Base-by-base conservation (phyloP, 2,888 invertebrate genomes). In the Cryptus viduatorius region DNA sequence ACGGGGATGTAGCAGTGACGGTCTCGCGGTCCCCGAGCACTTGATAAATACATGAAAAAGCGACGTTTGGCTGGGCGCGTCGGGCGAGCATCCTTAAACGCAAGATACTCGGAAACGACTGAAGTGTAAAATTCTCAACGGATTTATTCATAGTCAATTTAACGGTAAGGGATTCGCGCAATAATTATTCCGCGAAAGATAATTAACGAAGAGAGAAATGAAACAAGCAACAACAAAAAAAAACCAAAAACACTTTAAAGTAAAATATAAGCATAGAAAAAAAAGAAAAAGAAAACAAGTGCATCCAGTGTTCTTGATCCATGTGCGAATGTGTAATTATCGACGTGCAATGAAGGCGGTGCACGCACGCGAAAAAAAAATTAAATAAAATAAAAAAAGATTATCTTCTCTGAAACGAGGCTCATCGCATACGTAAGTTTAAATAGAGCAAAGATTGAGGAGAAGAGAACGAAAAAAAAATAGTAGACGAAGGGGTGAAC, bases 111-210 rank as follows among this genome's bases (percentile, higher is more conserved):
- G 86, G 37, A 90, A 90, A 90, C 91, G 92, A 92, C 92, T 92
- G 92, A 93, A 82, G 90, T 90, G 90, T 92, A 90, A 92, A 91
- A 91, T 92, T 93, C 92, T 92, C 89, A 90, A 89, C 90, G 90
- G 91, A 90, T 92, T 92, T 91, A 92, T 91, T 89, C 89, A 93
- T 93, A 93, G 93, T 93, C 93, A 93, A 93, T 93, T 93, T 92
- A 93, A 90, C 89, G 91, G 87, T 90, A 89, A 90, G 90, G 89
- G 87, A 87, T 90, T 85, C 87, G 89, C 87, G 89, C 88, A 88
- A 89, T 88, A 86, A 88, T 90, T 89, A 90, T 37, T 89, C 88
- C 85, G 87, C 89, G 90, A 90, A 86, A 81, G 80, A 87, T 29
- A 56, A 64, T 61, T 44, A 44, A 69, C 19, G 19, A 42, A 79